Base-by-base conservation (phyloP, 2,888 invertebrate species). In the Antheraea yamamai region DNA sequence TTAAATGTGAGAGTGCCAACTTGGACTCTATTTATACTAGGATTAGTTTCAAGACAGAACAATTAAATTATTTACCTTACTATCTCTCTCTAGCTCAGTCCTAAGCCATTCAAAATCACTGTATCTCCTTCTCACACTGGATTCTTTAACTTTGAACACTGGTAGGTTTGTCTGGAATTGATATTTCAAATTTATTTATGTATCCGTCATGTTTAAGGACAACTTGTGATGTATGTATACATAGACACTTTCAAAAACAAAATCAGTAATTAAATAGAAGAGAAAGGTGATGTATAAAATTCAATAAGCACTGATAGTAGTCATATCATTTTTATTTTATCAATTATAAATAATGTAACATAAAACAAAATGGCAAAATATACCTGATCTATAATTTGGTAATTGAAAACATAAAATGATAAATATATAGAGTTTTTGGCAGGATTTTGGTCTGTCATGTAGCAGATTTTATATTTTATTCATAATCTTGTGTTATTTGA, bases 51-150 rank as follows among this genome's bases (percentile, higher is more conserved):
- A 23, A 61, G 0, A 30, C 0, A 66, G 1, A 16, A 66, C 4
- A 66, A 16, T 16, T 30, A 2, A 12, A 8, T 74, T 76, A 81
- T 89, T 92, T 92, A 98, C 98, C 96, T 99, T 99, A 95, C 99
- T 99, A 91, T 99, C 99, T 91, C 99, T 96, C 95, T 99, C 99
- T 87, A 99, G 95, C 95, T 99, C 99, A 91, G 98, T 99, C 94
- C 99, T 97, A 80, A 99, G 95, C 99, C 99, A 99, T 95, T 99
- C 99, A 94, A 99, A 99, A 94, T 99, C 99, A 94, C 99, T 99
- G 95, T 99, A 99, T 90, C 99, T 96, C 88, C 99, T 96, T 86
- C 99, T 96, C 7, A 99, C 99, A 91, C 97, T 98, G 52, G 99
- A 99, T 92, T 99, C 99, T 95, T 99, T 99, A 77, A 99, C 97